Base-by-base conservation (phyloP, 2,888 invertebrate species). In the Lochmaea crataegi region DNA sequence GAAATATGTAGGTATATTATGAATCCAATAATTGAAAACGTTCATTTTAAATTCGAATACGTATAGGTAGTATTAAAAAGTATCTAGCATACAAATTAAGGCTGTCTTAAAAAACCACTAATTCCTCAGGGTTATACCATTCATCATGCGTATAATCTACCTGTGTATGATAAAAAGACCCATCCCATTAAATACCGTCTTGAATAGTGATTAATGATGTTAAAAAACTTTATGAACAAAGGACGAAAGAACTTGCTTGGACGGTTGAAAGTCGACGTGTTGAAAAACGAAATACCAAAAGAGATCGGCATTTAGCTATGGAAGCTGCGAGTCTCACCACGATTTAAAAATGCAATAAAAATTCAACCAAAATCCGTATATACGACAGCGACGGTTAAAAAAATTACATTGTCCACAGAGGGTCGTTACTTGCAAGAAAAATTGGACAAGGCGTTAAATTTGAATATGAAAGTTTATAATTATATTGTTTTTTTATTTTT, bases 171-270 rank as follows among this genome's bases (percentile, higher is more conserved):
- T 75, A 76, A 75, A 74, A 73, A 75, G 69, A 68, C 68, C 75
- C 73, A 74, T 75, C 76, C 75, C 76, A 76, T 74, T 75, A 75
- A 76, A 74, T 70, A 74, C 72, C 76, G 71, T 72, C 74, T 73
- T 75, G 75, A 75, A 68, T 70, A 72, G 75, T 76, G 75, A 75
- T 76, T 76, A 76, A 76, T 76, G 76, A 68, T 63, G 66, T 63
- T 65, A 53, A 69, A 72, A 61, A 69, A 67, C 22, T 45, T 45
- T 65, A 56, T 51, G 74, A 76, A 76, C 76, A 76, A 76, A 76
- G 76, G 63, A 72, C 72, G 74, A 74, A 72, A 76, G 72, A 68
- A 72, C 72, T 66, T 48, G 69, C 68, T 71, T 75, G 58, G 58
- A 57, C 68, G 58, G 63, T 67, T 56, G 64, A 41, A 56, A 67